These are phyloP conservation scores for Empidonax alnorum DNA, from an alignment of 2,113 vertebrate genomes.

Conservation along the genomic window DNA sequence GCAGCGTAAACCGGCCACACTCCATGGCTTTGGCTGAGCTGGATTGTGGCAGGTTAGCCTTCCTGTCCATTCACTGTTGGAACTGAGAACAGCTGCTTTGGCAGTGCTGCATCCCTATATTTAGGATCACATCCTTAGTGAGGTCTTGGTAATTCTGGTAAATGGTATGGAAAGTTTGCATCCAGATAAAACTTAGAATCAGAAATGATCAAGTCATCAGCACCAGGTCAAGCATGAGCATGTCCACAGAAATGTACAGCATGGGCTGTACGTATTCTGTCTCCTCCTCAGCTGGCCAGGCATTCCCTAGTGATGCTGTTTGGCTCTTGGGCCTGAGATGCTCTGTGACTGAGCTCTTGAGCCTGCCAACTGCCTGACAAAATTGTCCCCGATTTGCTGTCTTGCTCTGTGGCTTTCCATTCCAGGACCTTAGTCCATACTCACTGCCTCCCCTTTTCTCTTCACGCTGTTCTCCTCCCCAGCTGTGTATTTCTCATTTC, in stretches of 20 bases:
- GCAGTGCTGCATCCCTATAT: not conserved
- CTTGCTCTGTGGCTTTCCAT: not conserved
- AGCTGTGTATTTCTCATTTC: not conserved
- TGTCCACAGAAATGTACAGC: not conserved
- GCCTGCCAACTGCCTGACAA: not conserved
- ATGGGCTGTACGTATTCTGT: rapidly evolving
- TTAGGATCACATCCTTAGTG: not conserved
- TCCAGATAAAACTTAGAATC: not conserved
- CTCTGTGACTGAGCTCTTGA: not conserved
- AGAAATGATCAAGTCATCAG: not conserved
- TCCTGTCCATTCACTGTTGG: not conserved
- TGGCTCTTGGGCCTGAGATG: not conserved
- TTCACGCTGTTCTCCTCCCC: not conserved
- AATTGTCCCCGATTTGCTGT: not conserved
- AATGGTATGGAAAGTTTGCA: not conserved
- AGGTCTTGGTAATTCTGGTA: not conserved
- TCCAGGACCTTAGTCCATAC: not conserved
- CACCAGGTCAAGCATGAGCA: rapidly evolving
- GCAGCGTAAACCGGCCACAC: rapidly evolving
- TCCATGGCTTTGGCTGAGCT: not conserved
- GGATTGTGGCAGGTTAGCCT: rapidly evolving
- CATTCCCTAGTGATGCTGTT: not conserved
- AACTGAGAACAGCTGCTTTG: not conserved
- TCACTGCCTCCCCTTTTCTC: not conserved
- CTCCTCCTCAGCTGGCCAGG: not conserved